These are phyloP conservation scores for Enteromius viviparus DNA, from an alignment of 2,797 vertebrate species.

Conservation along the genomic window DNA sequence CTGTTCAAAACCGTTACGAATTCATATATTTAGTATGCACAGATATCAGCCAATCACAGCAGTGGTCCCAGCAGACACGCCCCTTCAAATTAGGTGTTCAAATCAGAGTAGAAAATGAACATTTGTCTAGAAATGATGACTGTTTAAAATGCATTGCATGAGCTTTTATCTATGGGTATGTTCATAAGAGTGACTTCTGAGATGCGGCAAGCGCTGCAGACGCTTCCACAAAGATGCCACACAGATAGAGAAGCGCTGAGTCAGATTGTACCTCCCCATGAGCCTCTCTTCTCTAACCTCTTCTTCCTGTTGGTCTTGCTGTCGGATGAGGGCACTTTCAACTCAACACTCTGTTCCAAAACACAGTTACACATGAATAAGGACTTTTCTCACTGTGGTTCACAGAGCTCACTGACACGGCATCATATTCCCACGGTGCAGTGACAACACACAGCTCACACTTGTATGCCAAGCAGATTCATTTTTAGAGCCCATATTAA, in stretches of 20 bases:
- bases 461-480: too few relatives aligned
- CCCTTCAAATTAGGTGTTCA: neutral
- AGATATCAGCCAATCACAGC: neutral
- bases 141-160: neutral
- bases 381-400: constrained; percentile 1
- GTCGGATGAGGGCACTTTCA: constrained; percentile 64
- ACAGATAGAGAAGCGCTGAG: constrained; percentile 7
- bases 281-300: constrained; percentile 78
- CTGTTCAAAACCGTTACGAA: neutral
- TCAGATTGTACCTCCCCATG: constrained; percentile 78
- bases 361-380: neutral
- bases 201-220: neutral
- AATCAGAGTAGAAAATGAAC: neutral
- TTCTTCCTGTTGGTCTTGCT: constrained; percentile 74
- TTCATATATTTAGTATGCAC: neutral
- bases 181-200: neutral
- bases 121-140: neutral
- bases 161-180: neutral
- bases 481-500: neutral
- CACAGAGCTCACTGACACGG: neutral
- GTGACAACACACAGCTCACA: neutral
- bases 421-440: neutral
- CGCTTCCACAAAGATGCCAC: neutral
- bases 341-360: constrained; percentile 34
- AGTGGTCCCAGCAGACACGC: neutral